phyloP scores from a whole-genome alignment of 2,888 invertebrate species.

The Norana najaformis region DNA sequence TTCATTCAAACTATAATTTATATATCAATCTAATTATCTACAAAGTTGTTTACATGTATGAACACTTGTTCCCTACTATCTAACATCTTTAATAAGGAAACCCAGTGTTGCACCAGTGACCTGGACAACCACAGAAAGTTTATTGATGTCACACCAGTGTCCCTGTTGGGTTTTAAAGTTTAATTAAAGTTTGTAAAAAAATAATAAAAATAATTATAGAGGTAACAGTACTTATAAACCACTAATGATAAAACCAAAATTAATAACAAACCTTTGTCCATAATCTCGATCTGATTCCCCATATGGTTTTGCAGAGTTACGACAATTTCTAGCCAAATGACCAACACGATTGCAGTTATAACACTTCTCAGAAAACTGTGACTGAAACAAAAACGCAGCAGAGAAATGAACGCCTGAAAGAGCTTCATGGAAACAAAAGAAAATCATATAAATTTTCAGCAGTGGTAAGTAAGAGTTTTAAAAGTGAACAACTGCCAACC shows the following conservation, averaged over 20 bases:
- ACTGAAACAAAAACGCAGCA: not conserved
- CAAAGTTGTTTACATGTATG: no score
- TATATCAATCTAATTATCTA: no score
- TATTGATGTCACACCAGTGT: no score
- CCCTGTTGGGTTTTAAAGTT: no score
- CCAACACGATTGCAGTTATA: constrained; percentile 61
- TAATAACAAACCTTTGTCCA: not conserved
- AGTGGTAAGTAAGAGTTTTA: not conserved
- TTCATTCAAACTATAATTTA: no score
- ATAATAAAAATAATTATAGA: no score
- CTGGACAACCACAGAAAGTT: no score
- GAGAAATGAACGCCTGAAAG: not conserved
- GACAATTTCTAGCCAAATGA: constrained; percentile 63
- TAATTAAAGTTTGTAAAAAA: no score
- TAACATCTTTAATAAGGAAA: no score
- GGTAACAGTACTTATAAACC: not conserved
- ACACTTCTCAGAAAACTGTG: constrained; percentile 28
- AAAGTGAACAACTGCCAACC: no score
- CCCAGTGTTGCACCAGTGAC: no score
- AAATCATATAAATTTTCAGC: not conserved
- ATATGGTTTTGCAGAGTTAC: constrained; percentile 50
- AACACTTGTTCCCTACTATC: no score
- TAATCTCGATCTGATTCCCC: not conserved
- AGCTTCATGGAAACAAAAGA: not conserved
- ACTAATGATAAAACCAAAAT: not conserved